phyloP scores from a whole-genome alignment of 2,113 vertebrate genomes.

The Gopherus evgoodei region DNA sequence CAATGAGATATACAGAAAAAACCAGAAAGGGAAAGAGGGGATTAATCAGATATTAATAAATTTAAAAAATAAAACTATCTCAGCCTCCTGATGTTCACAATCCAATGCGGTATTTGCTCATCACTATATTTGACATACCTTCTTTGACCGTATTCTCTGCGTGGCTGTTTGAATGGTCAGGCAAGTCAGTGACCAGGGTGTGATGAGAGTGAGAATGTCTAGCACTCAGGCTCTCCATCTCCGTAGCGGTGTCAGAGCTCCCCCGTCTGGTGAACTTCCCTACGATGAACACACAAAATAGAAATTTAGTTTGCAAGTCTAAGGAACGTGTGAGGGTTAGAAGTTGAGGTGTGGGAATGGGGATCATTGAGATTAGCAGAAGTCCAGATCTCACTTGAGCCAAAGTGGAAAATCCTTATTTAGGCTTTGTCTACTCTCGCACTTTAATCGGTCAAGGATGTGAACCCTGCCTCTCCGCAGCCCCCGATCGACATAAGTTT shows the following conservation, averaged over 20 bases:
- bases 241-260: conserved; percentile 92
- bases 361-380: neutral
- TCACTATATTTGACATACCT: conserved; percentile 74
- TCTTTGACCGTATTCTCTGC: conserved; percentile 94
- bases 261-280: conserved; percentile 94
- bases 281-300: conserved; percentile 46
- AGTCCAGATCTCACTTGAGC: neutral
- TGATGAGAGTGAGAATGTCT: conserved; percentile 96
- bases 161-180: conserved; percentile 96
- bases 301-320: rapidly evolving
- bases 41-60: neutral
- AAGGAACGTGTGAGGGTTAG: neutral
- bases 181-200: conserved; percentile 90
- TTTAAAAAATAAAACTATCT: neutral
- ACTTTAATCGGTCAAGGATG: no score
- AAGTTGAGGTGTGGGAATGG: neutral
- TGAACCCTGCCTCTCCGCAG: rapidly evolving
- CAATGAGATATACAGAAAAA: rapidly evolving
- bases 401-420: neutral
- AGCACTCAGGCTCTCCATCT: conserved; percentile 92
- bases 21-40: rapidly evolving
- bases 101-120: neutral
- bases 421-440: no score
- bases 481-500: no score
- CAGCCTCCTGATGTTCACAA: neutral